Base-by-base conservation (phyloP, 2,888 invertebrate genomes). In the Phaedon cochleariae region DNA sequence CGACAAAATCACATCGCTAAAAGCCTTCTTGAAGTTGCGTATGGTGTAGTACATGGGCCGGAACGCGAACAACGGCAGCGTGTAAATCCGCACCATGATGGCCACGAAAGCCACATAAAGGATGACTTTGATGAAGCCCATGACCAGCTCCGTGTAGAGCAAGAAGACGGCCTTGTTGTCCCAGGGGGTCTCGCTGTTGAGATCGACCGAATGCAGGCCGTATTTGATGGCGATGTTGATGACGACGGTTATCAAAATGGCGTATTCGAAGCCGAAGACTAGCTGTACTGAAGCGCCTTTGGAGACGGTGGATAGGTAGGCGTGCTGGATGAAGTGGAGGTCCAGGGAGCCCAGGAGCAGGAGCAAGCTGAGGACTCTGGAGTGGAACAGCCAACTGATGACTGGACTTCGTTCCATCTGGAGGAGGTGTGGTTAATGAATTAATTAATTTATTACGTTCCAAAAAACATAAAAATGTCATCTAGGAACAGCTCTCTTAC, bases 1-100 rank as follows among this genome's bases (percentile, higher is more conserved):
- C 0, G 98, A 99, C 85, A 98, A 88, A 17, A 99, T 94, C 26
- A 99, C 98, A 85, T 99, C 99, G 77, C 94, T 95, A 75, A 97
- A 90, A 0, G 99, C 97, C 84, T 98, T 98, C 83, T 98, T 98
- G 85, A 99, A 97, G 79, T 96, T 94, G 83, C 97, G 92, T 87
- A 98, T 92, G n/a, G 98, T 96, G 80, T 98, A 93, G 85, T 99
- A 99, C 96, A 99, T 98, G 2, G 99, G 99, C 72, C 99, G 88
- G 84, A 99, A 95, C 37, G 98, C 97, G 85, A 99, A 99, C 77
- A 99, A 86, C 26, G 99, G 99, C 80, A 99, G 87, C 0, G 98
- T 98, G 84, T 98, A 98, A 66, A 98, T 94, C 67, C 76, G 71
- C 20, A 98, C 93, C 98, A 99, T 98, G 65, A 98, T 94, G 12